Conservation (phyloP, 2,113 vertebrate species). For the Alethe castanea region DNA sequence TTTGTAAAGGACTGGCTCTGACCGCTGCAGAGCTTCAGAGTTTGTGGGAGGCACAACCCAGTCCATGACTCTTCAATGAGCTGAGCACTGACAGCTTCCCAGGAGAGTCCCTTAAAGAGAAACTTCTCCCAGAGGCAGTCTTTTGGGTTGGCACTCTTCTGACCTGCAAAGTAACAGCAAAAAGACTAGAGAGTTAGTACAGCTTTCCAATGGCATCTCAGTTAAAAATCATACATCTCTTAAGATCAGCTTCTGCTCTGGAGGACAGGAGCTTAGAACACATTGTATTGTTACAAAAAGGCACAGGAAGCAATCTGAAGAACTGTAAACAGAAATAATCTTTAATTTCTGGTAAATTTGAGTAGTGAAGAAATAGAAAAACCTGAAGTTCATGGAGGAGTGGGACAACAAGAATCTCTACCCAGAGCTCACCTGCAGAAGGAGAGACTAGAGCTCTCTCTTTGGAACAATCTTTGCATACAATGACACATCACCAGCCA, state of each 20-base stretch:
- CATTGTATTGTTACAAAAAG: background rate
- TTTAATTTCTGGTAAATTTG: background rate
- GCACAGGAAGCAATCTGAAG: background rate
- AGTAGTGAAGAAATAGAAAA: background rate
- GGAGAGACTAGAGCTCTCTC: background rate
- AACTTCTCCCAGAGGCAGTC: background rate
- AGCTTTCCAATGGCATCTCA: background rate
- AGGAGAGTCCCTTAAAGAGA: background rate
- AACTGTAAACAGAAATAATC: background rate
- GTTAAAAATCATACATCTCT: background rate
- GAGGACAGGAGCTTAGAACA: background rate
- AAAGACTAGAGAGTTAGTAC: background rate
- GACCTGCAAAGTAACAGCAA: background rate
- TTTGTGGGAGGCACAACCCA: background rate
- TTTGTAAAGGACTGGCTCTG: background rate
- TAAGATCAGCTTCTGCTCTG: background rate
- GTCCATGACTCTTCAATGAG: background rate
- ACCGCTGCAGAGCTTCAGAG: background rate
- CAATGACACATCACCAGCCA: background rate
- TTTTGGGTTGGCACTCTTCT: background rate
- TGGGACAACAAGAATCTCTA: background rate
- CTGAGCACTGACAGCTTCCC: background rate
- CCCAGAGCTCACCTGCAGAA: background rate
- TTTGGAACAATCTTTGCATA: background rate
- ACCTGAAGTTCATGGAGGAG: background rate